Percentiles rank a stretch among this genome's conserved stretches.
Conservation (phyloP, 2,113 vertebrate species). For the Tautogolabrus adspersus region DNA sequence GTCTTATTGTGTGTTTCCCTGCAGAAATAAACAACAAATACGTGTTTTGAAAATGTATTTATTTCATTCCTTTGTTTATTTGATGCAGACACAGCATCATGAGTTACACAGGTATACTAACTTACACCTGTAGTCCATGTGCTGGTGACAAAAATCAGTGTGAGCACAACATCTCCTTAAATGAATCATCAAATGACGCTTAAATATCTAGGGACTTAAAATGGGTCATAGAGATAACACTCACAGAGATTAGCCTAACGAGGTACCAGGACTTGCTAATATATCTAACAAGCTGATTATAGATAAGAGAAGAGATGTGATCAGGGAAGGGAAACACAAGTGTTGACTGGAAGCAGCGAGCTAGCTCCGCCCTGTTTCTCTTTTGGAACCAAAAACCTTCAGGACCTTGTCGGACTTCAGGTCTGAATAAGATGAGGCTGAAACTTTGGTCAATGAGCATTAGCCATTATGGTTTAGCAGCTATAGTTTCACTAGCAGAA, state of each 20-base stretch:
- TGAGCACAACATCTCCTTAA: constrained; percentile 32
- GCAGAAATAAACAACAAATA: background rate
- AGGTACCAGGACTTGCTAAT: constrained; percentile 22
- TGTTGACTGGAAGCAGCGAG: constrained; percentile 11
- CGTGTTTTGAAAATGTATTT: background rate
- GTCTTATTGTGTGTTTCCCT: background rate
- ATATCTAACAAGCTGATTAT: constrained; percentile 32
- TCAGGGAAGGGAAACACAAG: constrained; percentile 31
- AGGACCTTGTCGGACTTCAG: no score
- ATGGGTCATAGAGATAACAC: constrained; percentile 3
- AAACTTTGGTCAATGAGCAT: no score
- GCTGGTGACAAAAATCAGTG: background rate
- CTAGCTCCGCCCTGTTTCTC: no score
- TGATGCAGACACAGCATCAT: no score
- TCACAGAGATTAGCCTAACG: background rate
- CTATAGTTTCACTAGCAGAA: no score
- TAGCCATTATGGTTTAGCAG: no score
- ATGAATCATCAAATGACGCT: constrained; percentile 31
- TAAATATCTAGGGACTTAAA: constrained; percentile 9
- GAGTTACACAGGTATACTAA: no score
- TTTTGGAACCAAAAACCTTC: no score
- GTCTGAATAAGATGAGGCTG: no score
- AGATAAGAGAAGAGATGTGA: constrained; percentile 22
- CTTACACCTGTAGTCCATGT: no score
- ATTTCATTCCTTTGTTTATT: no score